Evolutionary conservation across 2,888 invertebrate species (phyloP), one percentile per base, ranked within the genome.

Genomic region (Mantis religiosa): DNA sequence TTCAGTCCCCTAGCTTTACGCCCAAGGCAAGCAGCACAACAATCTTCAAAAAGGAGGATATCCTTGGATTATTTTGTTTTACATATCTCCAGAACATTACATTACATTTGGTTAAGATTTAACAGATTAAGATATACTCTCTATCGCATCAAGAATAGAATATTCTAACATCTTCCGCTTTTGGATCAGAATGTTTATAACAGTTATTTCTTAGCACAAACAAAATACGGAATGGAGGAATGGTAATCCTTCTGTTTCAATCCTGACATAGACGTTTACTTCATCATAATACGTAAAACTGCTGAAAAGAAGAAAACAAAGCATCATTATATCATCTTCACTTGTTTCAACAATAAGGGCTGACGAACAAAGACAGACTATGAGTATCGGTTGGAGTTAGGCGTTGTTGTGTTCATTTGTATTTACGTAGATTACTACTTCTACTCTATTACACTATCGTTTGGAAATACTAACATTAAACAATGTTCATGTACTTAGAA

Each of bases 191-290:
- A 89, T 89, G 87, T 88, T 88, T 89, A 87, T 89, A 90, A 89
- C 89, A 90, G 88, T 89, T 89, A 89, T 89, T n/a, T 87, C 83
- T 89, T 88, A 89, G 88, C 89, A 89, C 89, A 89, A 88, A 84
- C 82, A 88, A 87, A 87, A 89, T 89, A 89, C 89, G 84, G 87
- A 89, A 87, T 89, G 87, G 83, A 88, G 89, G 88, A 88, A 88
- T 86, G 34, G 82, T 81, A 47, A 84, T 83, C 87, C 84, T 71
- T 87, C 89, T 87, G 84, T 81, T 84, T 86, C 9, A 83, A 87
- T 88, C 88, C 89, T 88, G 85, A 87, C 88, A 88, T 87, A 83
- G 82, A 89, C 47, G 54, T 89, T 85, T 85, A 47, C 87, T 85
- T 82, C 82, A 82, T 87, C 84, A 34, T 54, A 54, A 87, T 27